These are phyloP conservation scores for Stenurella melanura DNA, from an alignment of 2,888 invertebrate species.

Conservation along the genomic window DNA sequence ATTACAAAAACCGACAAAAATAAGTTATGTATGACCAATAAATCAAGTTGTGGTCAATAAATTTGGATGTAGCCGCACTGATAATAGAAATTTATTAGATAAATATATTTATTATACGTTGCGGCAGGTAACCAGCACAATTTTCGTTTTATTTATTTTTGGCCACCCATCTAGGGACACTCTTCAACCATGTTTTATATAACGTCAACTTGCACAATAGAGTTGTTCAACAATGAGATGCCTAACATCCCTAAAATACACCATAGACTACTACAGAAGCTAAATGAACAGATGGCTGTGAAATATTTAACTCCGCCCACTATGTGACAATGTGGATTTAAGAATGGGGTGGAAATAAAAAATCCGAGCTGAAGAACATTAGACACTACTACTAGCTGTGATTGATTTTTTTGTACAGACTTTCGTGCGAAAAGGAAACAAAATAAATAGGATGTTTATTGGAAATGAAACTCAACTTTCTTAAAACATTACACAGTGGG, in stretches of 20 bases:
- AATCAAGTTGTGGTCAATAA: slow-evolving; percentile 34
- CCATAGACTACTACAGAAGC: slow-evolving; percentile 47
- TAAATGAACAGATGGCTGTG: slow-evolving; percentile 55
- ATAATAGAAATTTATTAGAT: slow-evolving; percentile 39
- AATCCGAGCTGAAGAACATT: slow-evolving; percentile 22
- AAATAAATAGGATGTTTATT: background rate
- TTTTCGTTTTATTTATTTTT: slow-evolving; percentile 38
- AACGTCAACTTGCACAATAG: slow-evolving; percentile 42
- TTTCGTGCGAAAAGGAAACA: background rate
- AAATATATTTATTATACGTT: slow-evolving; percentile 21
- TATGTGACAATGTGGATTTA: slow-evolving; percentile 48
- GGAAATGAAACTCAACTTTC: background rate
- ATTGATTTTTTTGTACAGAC: slow-evolving; percentile 24
- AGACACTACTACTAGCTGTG: slow-evolving; percentile 25
- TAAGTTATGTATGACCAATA: slow-evolving; percentile 20
- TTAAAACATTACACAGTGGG: too few species aligned
- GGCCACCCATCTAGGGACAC: slow-evolving; percentile 39
- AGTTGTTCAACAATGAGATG: slow-evolving; percentile 29
- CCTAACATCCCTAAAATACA: slow-evolving; percentile 36
- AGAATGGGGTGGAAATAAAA: slow-evolving; percentile 43
- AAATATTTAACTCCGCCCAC: slow-evolving; percentile 50
- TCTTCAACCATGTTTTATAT: slow-evolving; percentile 34
- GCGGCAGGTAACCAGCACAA: slow-evolving; percentile 36
- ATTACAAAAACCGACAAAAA: slow-evolving; percentile 23
- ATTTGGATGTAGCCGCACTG: slow-evolving; percentile 7